Evolutionary conservation across 2,888 invertebrate species (phyloP).

Genomic region (Nowickia ferox): DNA sequence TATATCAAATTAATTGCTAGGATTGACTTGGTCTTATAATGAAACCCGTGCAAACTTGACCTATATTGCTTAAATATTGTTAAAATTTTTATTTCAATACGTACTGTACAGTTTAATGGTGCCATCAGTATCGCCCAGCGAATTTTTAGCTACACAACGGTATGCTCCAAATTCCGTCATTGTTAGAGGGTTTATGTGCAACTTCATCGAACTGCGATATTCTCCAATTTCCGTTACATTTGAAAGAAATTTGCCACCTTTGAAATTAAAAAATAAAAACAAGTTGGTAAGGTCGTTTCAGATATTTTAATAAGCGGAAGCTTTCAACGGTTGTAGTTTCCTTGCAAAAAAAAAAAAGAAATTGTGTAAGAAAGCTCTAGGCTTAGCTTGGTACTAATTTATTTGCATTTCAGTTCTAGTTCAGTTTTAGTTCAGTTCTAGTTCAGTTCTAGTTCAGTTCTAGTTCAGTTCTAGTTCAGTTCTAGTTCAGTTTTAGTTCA

Average conservation of each 20-base stretch:
- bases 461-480: background rate
- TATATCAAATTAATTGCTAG: no score
- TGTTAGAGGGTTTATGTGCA: slow-evolving; percentile 88
- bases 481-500: background rate
- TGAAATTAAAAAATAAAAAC: slow-evolving; percentile 55
- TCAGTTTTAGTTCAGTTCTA: slow-evolving; percentile 2
- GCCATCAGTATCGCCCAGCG: slow-evolving; percentile 92
- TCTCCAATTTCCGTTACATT: slow-evolving; percentile 88
- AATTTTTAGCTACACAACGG: slow-evolving; percentile 92
- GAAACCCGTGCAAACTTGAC: no score
- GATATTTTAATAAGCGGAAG: no score
- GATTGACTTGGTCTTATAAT: no score
- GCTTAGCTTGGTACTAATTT: background rate
- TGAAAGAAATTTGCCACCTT: slow-evolving; percentile 89
- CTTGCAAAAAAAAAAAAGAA: background rate
- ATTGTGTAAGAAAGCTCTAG: background rate
- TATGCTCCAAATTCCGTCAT: slow-evolving; percentile 90
- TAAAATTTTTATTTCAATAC: slow-evolving; percentile 80
- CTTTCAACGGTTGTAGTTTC: background rate
- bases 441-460: background rate
- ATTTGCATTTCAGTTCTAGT: background rate
- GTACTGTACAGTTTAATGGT: slow-evolving; percentile 92
- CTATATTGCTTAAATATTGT: no score
- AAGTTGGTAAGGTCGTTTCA: background rate
- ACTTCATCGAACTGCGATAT: slow-evolving; percentile 90